Base-by-base conservation (phyloP, 2,888 invertebrate species). In the Rambutsinella grinnellia region DNA sequence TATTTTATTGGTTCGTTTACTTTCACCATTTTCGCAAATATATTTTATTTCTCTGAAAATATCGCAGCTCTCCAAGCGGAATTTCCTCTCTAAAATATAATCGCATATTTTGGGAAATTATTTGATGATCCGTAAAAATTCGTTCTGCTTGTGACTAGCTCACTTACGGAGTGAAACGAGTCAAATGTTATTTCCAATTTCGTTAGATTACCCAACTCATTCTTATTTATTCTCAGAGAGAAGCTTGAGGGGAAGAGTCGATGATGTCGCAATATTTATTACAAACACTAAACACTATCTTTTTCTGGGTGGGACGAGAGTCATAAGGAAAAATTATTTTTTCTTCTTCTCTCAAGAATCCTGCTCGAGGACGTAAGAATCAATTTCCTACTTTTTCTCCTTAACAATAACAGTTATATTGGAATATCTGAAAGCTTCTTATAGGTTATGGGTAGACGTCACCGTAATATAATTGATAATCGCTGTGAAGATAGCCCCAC, bases 91-190 rank as follows among this genome's bases (percentile, higher is more conserved):
- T n/a, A n/a, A n/a, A n/a, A n/a, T n/a, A n/a, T n/a, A 65, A 53
- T 65, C 58, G 51, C 69, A 76, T 66, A 75, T 68, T 75, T 75
- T 46, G 67, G 65, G 46, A 44, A n/a, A 69, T 69, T 70, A 76
- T 76, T 76, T 76, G 51, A 69, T 76, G 76, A 69, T 60, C 69
- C 76, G 69, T 60, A 28, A 36, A 36, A 36, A 36, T 36, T 36
- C n/a, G n/a, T 36, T 36, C 13, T 36, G 36, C 36, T 36, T 36
- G n/a, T n/a, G n/a, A n/a, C n/a, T n/a, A n/a, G n/a, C n/a, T n/a
- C n/a, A n/a, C n/a, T n/a, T n/a, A 36, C 6, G 36, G 13, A 8
- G 36, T 36, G 36, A 13, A 36, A 36, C 5, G 13, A 36, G 36
- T 36, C 36, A 36, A 36, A 36, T 36, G 5, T 13, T 13, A 36